Percentiles rank a stretch among this genome's conserved stretches.
phyloP scores from a whole-genome alignment of 2,888 invertebrate genomes.

The Pilophorus perplexus region DNA sequence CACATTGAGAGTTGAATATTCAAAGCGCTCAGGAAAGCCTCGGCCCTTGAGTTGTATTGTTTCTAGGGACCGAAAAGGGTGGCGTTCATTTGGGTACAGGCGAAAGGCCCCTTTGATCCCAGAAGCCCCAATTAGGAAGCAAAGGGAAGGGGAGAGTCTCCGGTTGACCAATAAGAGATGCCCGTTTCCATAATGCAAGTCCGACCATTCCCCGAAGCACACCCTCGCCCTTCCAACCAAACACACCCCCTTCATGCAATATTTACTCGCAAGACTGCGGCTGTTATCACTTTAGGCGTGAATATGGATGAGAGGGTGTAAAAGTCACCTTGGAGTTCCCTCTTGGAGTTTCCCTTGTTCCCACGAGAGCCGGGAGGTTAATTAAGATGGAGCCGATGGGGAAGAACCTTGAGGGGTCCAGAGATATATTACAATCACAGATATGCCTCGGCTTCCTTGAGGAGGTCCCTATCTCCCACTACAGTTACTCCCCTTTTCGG shows the following conservation, averaged over 20 bases:
- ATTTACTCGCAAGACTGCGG: slow-evolving; percentile 33
- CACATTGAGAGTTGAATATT: slow-evolving; percentile 26
- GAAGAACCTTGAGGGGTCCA: slow-evolving; percentile 2
- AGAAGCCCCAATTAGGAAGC: slow-evolving; percentile 30
- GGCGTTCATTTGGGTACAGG: neutral
- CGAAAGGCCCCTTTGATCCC: slow-evolving; percentile 16
- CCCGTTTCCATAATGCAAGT: slow-evolving; percentile 9
- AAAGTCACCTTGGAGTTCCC: no score
- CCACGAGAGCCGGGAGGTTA: slow-evolving; percentile 8
- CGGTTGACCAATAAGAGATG: slow-evolving; percentile 19
- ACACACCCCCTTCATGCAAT: slow-evolving; percentile 31
- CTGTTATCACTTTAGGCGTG: slow-evolving; percentile 41
- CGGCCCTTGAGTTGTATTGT: slow-evolving; percentile 26
- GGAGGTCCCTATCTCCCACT: neutral
- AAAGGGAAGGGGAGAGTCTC: neutral
- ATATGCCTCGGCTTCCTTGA: neutral
- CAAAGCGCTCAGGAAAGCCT: slow-evolving; percentile 2
- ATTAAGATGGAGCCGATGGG: slow-evolving; percentile 32
- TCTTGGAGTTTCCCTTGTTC: neutral
- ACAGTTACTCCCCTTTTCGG: neutral
- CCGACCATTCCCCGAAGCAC: slow-evolving; percentile 2
- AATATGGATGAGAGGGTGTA: slow-evolving; percentile 41
- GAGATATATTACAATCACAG: slow-evolving; percentile 19
- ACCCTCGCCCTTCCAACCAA: neutral
- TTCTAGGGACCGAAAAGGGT: neutral